phyloP scores from a whole-genome alignment of 2,888 invertebrate species.

The Meta bourneti region DNA sequence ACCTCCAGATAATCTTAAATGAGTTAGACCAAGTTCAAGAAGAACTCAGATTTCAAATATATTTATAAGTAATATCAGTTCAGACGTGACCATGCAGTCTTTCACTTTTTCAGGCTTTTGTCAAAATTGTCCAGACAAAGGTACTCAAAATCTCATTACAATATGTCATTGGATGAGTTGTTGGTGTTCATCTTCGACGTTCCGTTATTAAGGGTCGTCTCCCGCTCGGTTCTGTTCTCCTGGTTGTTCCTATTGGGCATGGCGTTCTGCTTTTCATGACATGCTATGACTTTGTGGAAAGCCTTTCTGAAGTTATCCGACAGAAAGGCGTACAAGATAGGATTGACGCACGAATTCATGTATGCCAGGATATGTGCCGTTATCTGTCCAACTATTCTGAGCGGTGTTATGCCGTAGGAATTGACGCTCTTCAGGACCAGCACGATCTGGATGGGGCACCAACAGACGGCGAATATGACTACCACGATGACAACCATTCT shows the following conservation, averaged over 20 bases:
- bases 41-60: too few species aligned
- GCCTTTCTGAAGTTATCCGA: slow-evolving; percentile 96
- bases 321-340: slow-evolving; percentile 95
- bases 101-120: not conserved
- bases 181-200: slow-evolving; percentile 34
- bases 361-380: slow-evolving; percentile 85
- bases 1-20: not conserved
- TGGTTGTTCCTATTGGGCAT: slow-evolving; percentile 28
- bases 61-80: too few species aligned
- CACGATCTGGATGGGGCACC: slow-evolving; percentile 95
- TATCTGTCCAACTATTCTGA: slow-evolving; percentile 80
- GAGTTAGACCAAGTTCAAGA: too few species aligned
- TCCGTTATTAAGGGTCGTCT: slow-evolving; percentile 69
- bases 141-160: slow-evolving; percentile 19
- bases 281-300: slow-evolving; percentile 83
- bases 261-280: slow-evolving; percentile 48
- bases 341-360: slow-evolving; percentile 96
- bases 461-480: slow-evolving; percentile 94
- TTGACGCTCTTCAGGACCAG: slow-evolving; percentile 89
- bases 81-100: too few species aligned
- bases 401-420: slow-evolving; percentile 85
- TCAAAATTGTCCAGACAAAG: not conserved
- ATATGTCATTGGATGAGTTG: slow-evolving; percentile 69
- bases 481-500: slow-evolving; percentile 95
- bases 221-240: slow-evolving; percentile 69